Evolutionary conservation across 2,888 invertebrate species (phyloP), one percentile per base, ranked within the genome.

Genomic region (Papilio demoleus): DNA sequence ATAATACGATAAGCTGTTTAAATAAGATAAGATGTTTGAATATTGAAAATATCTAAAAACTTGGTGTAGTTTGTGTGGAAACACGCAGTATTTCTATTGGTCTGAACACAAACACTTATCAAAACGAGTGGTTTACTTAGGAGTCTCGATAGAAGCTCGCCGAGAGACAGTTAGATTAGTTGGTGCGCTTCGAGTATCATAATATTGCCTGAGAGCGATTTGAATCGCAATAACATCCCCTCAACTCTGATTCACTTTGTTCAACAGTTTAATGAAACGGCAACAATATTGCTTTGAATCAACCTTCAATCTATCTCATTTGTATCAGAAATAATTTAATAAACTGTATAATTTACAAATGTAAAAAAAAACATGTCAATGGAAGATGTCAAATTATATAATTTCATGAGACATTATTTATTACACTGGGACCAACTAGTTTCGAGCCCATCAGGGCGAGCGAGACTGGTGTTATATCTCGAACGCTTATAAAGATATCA

Each of bases 101-200:
- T 74, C 73, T 74, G 76, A 78, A 75, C 74, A 79, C 83, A 88
- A 88, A 87, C 85, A 85, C 79, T 79, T 77, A 77, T 79, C 73
- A 73, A 73, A 73, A 76, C 75, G 76, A 84, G 85, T 78, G 80
- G 88, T 90, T 90, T 90, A 78, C 85, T 89, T 87, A 89, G 90
- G 88, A 82, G 84, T 75, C 75, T 73, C 77, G 72, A 78, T 82
- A 79, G 79, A 75, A 72, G 76, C 78, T 45, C 76, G 79, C 84
- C 78, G 77, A 79, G 79, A 81, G 83, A 85, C 86, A 84, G 81
- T 77, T 78, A 83, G 86, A 90, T 90, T 88, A 73, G 71, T 63
- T 68, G 62, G 63, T 47, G 47, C 34, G 56, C 59, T 59, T 68
- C 5, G 59, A 68, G 68, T 68, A 71, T 68, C 72, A 68, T 71